Evolutionary conservation across 2,113 vertebrate species (phyloP).

Genomic region (Malurus elegans): DNA sequence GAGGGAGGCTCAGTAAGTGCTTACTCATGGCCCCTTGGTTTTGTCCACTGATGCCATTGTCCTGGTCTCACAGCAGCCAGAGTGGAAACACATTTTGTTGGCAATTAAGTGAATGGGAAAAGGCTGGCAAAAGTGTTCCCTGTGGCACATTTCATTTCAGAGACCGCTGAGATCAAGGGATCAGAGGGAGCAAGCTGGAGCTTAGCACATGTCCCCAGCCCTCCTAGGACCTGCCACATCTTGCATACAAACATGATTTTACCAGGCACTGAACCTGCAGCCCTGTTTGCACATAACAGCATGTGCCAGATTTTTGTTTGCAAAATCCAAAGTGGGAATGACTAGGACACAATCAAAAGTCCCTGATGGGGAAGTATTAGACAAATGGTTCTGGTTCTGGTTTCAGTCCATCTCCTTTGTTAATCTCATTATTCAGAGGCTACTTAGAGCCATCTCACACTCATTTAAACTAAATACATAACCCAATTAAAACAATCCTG

Average conservation of each 20-base stretch:
- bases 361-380: neutral
- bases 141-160: neutral
- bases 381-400: constrained; percentile 34
- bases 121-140: neutral
- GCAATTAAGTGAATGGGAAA: neutral
- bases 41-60: neutral
- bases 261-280: neutral
- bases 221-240: neutral
- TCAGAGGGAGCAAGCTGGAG: neutral
- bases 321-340: neutral
- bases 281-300: neutral
- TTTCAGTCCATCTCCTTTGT: constrained; percentile 20
- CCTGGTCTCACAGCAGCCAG: neutral
- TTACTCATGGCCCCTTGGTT: neutral
- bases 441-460: constrained; percentile 8
- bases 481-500: constrained; percentile 57
- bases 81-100: neutral
- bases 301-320: neutral
- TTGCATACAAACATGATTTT: neutral
- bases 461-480: constrained; percentile 55
- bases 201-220: neutral
- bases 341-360: neutral
- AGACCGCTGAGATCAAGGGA: neutral
- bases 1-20: neutral
- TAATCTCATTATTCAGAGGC: constrained; percentile 54